phyloP scores from a whole-genome alignment of 2,113 vertebrate genomes.

The Cheilinus undulatus region DNA sequence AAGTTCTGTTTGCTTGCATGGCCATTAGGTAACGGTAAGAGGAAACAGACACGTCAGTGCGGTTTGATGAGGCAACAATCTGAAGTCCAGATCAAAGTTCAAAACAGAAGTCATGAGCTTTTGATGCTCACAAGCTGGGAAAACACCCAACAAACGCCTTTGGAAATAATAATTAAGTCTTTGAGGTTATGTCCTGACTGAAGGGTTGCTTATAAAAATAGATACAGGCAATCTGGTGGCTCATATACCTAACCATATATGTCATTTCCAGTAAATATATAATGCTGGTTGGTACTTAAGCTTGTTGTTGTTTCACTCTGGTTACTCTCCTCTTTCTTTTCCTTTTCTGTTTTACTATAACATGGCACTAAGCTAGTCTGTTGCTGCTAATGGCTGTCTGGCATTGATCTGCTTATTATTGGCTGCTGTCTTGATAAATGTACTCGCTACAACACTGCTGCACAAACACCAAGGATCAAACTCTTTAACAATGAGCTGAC shows the following conservation, averaged over 20 bases:
- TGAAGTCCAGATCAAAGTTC: constrained; percentile 21
- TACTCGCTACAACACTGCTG: background rate
- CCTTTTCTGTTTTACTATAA: background rate
- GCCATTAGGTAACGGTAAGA: constrained; percentile 14
- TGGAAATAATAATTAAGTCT: background rate
- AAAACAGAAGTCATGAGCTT: background rate
- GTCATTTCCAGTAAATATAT: background rate
- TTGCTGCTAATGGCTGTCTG: background rate
- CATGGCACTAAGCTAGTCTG: background rate
- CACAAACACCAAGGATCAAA: background rate
- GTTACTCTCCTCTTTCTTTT: background rate
- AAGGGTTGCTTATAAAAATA: background rate
- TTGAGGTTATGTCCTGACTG: background rate
- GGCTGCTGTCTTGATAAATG: background rate
- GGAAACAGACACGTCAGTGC: constrained; percentile 18
- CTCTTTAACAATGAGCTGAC: background rate
- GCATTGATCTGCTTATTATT: background rate
- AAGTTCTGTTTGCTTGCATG: constrained; percentile 8
- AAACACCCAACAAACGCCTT: background rate
- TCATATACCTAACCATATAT: background rate
- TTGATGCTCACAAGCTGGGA: background rate
- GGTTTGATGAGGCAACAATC: constrained; percentile 8
- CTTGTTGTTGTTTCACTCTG: background rate
- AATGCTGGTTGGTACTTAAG: background rate
- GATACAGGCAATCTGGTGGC: background rate